Evolutionary conservation across 1,140 invertebrate species (phyloP).

Genomic region (Copidosoma floridanum): DNA sequence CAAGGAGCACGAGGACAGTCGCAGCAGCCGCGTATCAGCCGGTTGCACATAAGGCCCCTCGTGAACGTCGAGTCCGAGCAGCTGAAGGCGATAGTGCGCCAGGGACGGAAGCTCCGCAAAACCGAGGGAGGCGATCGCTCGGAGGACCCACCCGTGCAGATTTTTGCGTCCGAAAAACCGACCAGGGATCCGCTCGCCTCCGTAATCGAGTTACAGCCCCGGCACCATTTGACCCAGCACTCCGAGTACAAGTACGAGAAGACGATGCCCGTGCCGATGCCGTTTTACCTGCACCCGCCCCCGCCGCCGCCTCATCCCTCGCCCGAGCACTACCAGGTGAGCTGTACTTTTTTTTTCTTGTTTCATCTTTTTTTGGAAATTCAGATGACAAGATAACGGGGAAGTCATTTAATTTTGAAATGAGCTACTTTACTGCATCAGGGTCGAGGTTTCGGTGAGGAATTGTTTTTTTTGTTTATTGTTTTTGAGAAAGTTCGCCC

Average conservation of each 20-base stretch:
- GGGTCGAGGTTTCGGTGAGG: too few species aligned
- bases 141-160: conserved; percentile 47
- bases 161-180: conserved; percentile 42
- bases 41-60: conserved; percentile 40
- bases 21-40: background rate
- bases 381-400: too few species aligned
- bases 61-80: conserved; percentile 54
- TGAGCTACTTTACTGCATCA: too few species aligned
- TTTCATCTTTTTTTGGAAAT: too few species aligned
- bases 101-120: conserved; percentile 46
- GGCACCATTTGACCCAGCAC: conserved; percentile 71
- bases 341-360: too few species aligned
- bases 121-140: conserved; percentile 35
- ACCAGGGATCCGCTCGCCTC: conserved; percentile 6
- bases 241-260: conserved; percentile 74
- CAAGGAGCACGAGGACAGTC: too few species aligned
- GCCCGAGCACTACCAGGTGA: conserved; percentile 51
- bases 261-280: conserved; percentile 51
- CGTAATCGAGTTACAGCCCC: conserved; percentile 31
- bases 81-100: conserved; percentile 50
- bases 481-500: too few species aligned
- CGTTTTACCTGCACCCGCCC: conserved; percentile 64
- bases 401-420: too few species aligned
- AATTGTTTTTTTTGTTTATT: too few species aligned
- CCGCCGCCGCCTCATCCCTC: conserved; percentile 66